Conservation (phyloP, 2,113 vertebrate genomes). For the Thunnus maccoyii region DNA sequence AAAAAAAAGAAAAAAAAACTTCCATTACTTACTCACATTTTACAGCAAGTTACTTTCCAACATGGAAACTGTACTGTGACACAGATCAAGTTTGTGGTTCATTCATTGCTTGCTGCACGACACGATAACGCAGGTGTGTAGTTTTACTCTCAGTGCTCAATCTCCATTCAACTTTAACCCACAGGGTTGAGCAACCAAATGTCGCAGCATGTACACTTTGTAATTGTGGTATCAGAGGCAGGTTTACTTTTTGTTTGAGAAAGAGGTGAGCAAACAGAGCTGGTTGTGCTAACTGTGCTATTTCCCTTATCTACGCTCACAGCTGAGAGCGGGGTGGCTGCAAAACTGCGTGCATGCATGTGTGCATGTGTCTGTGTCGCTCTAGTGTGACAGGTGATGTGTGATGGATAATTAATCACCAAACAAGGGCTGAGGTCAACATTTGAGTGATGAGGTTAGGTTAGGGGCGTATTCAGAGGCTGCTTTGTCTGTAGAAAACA, state of each 20-base stretch:
- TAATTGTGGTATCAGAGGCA: slow-evolving; percentile 75
- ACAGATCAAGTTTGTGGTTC: slow-evolving; percentile 31
- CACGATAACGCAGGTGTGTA: slow-evolving; percentile 51
- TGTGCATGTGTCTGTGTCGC: slow-evolving; percentile 6
- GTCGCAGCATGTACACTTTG: slow-evolving; percentile 74
- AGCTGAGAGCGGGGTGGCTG: slow-evolving; percentile 65
- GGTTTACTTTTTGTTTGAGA: slow-evolving; percentile 79
- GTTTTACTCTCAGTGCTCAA: slow-evolving; percentile 18
- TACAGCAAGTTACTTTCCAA: slow-evolving; percentile 63
- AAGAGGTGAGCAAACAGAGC: slow-evolving; percentile 79
- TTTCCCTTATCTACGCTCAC: slow-evolving; percentile 69
- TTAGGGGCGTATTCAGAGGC: slow-evolving; percentile 35
- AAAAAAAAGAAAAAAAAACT: slow-evolving; percentile 43
- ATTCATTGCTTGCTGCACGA: slow-evolving; percentile 44
- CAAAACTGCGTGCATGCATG: slow-evolving; percentile 26
- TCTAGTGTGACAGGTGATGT: slow-evolving; percentile 58
- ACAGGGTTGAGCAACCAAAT: slow-evolving; percentile 71
- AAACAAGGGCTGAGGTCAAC: slow-evolving; percentile 51
- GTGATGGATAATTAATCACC: slow-evolving; percentile 55
- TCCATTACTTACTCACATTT: slow-evolving; percentile 64
- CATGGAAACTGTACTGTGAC: slow-evolving; percentile 52
- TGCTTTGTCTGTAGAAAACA: slow-evolving; percentile 54
- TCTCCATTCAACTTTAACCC: slow-evolving; percentile 70
- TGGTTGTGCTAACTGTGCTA: slow-evolving; percentile 72
- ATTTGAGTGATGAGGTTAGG: slow-evolving; percentile 44